Conservation (phyloP, 2,888 invertebrate species). For the Parochlus steinenii region DNA sequence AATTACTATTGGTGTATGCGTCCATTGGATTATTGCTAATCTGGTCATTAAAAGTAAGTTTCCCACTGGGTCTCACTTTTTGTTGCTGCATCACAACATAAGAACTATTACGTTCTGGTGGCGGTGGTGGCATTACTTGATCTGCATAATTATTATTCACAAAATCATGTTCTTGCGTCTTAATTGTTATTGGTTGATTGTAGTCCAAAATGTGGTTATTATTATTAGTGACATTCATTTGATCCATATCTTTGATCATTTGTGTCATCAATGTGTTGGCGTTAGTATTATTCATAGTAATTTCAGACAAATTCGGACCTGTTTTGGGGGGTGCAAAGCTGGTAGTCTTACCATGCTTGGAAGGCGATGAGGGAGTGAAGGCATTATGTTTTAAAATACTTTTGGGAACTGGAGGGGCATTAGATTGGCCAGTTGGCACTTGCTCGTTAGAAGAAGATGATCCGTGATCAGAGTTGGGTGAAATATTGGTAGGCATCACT, state of each 20-base stretch:
- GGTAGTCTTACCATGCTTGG: conserved; percentile 28
- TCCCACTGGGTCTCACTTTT: conserved; percentile 6
- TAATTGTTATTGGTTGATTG: conserved; percentile 5
- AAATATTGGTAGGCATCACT: conserved; percentile 18
- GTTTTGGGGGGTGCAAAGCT: conserved; percentile 22
- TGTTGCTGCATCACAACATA: conserved; percentile 10
- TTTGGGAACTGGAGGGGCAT: conserved; percentile 20
- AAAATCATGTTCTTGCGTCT: not conserved
- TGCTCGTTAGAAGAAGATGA: not conserved
- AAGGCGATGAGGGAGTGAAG: conserved; percentile 24
- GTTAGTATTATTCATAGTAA: conserved; percentile 14
- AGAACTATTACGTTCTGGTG: conserved; percentile 67
- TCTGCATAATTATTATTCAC: too few species aligned
- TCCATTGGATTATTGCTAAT: conserved; percentile 6
- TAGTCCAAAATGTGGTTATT: conserved; percentile 4
- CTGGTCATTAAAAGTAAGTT: conserved; percentile 10
- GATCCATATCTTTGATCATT: conserved; percentile 23
- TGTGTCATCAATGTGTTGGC: conserved; percentile 24
- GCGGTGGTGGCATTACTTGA: conserved; percentile 41
- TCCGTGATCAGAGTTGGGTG: conserved; percentile 1
- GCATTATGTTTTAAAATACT: conserved; percentile 27
- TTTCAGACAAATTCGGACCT: conserved; percentile 8
- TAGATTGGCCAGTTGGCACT: not conserved
- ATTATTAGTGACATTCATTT: conserved; percentile 19
- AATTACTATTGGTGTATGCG: conserved; percentile 2